Base-by-base conservation (phyloP, 2,888 invertebrate genomes). In the Ectemnius lituratus region DNA sequence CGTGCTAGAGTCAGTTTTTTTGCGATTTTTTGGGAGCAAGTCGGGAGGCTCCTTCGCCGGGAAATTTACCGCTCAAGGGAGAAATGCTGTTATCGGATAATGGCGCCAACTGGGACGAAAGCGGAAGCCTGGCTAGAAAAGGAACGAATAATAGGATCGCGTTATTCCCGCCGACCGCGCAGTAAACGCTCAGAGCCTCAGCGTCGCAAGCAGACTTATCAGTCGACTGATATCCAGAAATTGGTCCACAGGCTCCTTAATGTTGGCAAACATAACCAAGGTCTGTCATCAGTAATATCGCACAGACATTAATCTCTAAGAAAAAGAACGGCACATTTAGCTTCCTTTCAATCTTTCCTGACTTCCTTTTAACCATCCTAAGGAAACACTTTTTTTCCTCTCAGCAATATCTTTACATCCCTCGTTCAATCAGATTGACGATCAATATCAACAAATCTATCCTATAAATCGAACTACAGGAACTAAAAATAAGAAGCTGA, bases 221-320 rank as follows among this genome's bases (percentile, higher is more conserved):
- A 52, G n/a, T 52, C 78, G 4, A 27, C 67, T 62, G 47, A 56
- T 45, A 59, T 76, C 16, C 80, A 70, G 16, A 73, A 78, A 71
- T 62, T 82, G 62, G 63, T 82, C 59, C 80, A 71, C 49, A 65
- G 69, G 23, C 63, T 82, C 5, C 64, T 82, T n/a, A 71, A 57
- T 59, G 37, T 62, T 37, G 60, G 68, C 3, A 70, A 71, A 64
- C 78, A 75, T 72, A 78, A 80, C 73, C 80, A 78, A 76, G 76
- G 74, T 76, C 20, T 3, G 3, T 20, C 59, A 4, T 18, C 6
- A 13, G 5, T 11, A 61, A 60, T 37, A 4, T 45, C 58, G 1
- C 18, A n/a, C 16, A 1, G 27, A 62, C 37, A 37, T 37, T 37
- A 37, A 37, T 37, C 37, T 8, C 37, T 8, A 37, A 11, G 37